These are phyloP conservation scores for Drosophila lacteicornis DNA, from an alignment of 1,140 invertebrate genomes.

Conservation along the genomic window DNA sequence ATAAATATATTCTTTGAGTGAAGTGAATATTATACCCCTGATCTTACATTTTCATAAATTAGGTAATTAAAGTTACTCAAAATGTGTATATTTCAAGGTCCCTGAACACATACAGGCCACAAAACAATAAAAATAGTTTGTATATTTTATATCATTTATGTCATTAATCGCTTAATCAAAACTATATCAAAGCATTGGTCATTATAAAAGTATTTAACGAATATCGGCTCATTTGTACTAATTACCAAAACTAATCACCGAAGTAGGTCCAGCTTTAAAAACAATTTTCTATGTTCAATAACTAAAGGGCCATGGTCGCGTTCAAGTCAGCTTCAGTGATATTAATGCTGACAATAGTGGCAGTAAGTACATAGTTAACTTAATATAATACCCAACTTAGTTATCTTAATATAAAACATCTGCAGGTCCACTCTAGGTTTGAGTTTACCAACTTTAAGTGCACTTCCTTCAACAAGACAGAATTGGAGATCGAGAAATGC, in stretches of 20 bases:
- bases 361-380: too few species aligned
- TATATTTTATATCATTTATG: too few species aligned
- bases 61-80: too few species aligned
- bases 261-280: background rate
- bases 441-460: too few species aligned
- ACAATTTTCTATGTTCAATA: background rate
- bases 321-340: background rate
- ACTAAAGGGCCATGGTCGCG: background rate
- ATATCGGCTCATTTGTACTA: background rate
- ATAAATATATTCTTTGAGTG: too few species aligned
- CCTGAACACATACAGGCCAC: too few species aligned
- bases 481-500: background rate
- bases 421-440: too few species aligned
- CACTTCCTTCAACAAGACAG: background rate
- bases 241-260: slow-evolving; percentile 3
- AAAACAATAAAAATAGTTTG: background rate
- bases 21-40: too few species aligned
- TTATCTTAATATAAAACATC: too few species aligned
- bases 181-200: background rate
- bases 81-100: too few species aligned
- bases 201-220: background rate
- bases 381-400: too few species aligned
- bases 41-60: too few species aligned
- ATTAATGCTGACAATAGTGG: background rate
- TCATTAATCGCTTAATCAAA: background rate